phyloP scores from a whole-genome alignment of 2,113 vertebrate species.

The Ornithorhynchus anatinus region DNA sequence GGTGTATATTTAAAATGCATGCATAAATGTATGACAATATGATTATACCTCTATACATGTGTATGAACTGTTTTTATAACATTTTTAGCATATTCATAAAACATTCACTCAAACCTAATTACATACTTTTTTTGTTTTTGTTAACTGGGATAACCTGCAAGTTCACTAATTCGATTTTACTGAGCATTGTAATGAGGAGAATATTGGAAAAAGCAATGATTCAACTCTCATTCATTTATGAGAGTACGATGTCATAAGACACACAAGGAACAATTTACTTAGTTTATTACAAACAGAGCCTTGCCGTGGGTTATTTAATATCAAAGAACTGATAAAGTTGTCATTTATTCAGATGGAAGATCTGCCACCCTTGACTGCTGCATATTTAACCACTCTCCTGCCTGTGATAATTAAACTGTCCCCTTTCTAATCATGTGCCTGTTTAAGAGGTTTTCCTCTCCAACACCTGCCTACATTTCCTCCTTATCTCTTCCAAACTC shows the following conservation, averaged over 20 bases:
- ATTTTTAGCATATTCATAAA: conserved; percentile 74
- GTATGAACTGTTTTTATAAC: no score
- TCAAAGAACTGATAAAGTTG: conserved; percentile 69
- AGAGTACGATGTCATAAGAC: conserved; percentile 66
- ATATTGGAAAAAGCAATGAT: conserved; percentile 72
- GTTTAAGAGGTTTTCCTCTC: no score
- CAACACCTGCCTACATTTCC: no score
- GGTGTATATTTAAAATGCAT: no score
- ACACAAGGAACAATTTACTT: conserved; percentile 75
- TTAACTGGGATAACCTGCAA: conserved; percentile 85
- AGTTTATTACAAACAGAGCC: conserved; percentile 78
- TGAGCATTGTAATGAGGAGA: conserved; percentile 74
- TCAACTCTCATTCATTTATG: conserved; percentile 74
- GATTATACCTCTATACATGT: no score
- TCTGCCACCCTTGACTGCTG: no score
- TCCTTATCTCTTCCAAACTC: no score
- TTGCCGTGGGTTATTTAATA: conserved; percentile 69
- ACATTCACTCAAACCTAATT: conserved; percentile 83
- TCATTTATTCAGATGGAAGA: conserved; percentile 76
- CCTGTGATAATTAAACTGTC: no score
- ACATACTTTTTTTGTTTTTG: conserved; percentile 74
- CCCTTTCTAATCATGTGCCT: no score
- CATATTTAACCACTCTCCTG: no score
- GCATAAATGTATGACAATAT: no score
- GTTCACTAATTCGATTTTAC: conserved; percentile 65